A percentile compares a stretch with the other conserved stretches of the same genome.
phyloP scores from a whole-genome alignment of 2,797 vertebrate species.

The Notolabrus celidotus region DNA sequence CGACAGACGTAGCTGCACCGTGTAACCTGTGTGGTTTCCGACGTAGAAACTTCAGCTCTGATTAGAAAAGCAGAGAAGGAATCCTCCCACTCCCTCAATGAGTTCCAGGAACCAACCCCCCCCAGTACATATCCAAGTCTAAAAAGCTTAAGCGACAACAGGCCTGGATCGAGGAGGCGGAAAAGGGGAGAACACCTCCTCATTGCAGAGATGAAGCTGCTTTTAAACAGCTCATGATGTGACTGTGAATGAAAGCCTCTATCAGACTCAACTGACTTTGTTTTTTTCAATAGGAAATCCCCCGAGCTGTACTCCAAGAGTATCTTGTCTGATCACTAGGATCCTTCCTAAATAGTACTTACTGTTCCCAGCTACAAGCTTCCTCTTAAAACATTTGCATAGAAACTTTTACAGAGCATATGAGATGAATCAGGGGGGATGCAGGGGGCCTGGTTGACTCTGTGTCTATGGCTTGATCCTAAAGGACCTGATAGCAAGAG shows the following conservation, averaged over 20 bases:
- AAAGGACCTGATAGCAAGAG: too few relatives aligned
- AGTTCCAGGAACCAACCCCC: conserved; percentile 75
- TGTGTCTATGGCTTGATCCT: conserved; percentile 1
- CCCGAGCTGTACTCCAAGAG: background rate
- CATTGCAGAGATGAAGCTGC: conserved; percentile 4
- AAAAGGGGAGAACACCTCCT: conserved; percentile 40
- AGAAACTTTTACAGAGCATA: background rate
- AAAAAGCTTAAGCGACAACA: conserved; percentile 66
- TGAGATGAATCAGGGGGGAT: background rate
- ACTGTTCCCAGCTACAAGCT: background rate
- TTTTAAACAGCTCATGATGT: conserved; percentile 1
- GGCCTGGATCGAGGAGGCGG: conserved; percentile 51
- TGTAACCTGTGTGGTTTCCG: conserved; percentile 69
- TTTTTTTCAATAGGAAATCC: conserved; percentile 12
- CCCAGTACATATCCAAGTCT: conserved; percentile 53
- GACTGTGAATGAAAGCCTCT: background rate
- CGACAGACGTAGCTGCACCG: conserved; percentile 42
- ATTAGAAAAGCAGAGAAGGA: conserved; percentile 83
- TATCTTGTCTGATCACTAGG: background rate
- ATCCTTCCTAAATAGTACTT: background rate
- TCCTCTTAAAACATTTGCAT: background rate
- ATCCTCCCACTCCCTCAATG: conserved; percentile 78
- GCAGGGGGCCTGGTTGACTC: background rate
- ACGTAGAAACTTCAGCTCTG: conserved; percentile 67
- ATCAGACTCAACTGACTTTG: background rate